Evolutionary conservation across 2,888 invertebrate species (phyloP), one percentile per base, ranked within the genome.

Genomic region (Euplexia lucipara): DNA sequence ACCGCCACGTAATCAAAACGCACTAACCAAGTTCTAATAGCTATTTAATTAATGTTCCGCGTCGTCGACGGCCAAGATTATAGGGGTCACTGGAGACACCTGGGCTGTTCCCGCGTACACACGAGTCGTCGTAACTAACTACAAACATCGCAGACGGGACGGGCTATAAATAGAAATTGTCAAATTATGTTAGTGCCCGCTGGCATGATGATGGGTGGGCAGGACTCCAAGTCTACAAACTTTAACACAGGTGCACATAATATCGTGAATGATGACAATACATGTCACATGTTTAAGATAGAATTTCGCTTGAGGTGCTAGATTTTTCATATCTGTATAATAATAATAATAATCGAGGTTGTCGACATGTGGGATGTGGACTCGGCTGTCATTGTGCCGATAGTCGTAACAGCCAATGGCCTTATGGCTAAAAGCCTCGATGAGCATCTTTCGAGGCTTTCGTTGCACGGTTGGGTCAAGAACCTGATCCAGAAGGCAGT

Each of bases 71-170:
- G 75, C 52, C 53, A 70, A 71, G 56, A 74, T 52, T 35, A 35
- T 70, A 79, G 78, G 69, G 75, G 69, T 79, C 69, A 78, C 20
- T 3, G 48, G 57, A 51, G 45, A 68, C 79, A 82, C 73, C 78
- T 78, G 81, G 78, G 37, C 59, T 41, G 74, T 47, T 47, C 70
- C 62, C 34, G 9, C 26, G 42, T 22, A 47, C 57, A 37, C 3
- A 44, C 39, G n/a, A 51, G 39, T 6, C 26, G 10, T 44, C 44
- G 45, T 51, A 45, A 48, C 59, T 9, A 41, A 44, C 20, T 37
- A 37, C 57, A 61, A 61, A 70, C 54, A 56, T 63, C 61, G 34
- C 41, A 57, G 20, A 35, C 41, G 48, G 22, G 39, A 45, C 22
- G 22, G 22, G 8, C 30, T 77, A 77, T 64, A 48, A 69, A 75